These are phyloP conservation scores for Drosophila anceps DNA, from an alignment of 2,888 invertebrate genomes.

Conservation along the genomic window DNA sequence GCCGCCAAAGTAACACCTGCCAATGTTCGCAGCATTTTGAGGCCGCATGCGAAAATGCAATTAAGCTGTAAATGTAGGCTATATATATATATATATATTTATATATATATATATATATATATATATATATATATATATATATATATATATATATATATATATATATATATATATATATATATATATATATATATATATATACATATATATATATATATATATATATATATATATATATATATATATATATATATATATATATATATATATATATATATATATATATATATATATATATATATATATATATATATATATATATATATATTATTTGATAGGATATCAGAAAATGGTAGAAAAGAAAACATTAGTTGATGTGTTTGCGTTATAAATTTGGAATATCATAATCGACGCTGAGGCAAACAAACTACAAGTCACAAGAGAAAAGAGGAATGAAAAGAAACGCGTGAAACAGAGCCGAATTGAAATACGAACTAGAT, in stretches of 20 bases:
- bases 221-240: conserved; percentile 1
- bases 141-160: not conserved
- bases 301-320: not conserved
- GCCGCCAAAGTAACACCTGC: conserved; percentile 58
- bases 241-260: too few relatives aligned
- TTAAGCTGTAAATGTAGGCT: conserved; percentile 67
- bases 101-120: not conserved
- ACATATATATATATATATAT: conserved; percentile 1
- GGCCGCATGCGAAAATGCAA: conserved; percentile 75
- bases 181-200: not conserved
- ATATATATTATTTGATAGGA: conserved; percentile 20
- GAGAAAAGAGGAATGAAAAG: conserved; percentile 7
- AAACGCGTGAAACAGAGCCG: not conserved
- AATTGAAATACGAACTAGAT: not conserved
- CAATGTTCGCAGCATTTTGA: conserved; percentile 58
- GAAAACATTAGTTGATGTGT: conserved; percentile 25
- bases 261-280: too few relatives aligned
- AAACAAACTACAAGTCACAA: conserved; percentile 73
- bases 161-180: too few relatives aligned
- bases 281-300: not conserved
- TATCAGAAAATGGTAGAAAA: conserved; percentile 19
- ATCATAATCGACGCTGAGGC: conserved; percentile 57
- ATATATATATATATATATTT: too few relatives aligned
- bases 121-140: conserved; percentile 1
- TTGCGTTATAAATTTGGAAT: conserved; percentile 33